Base-by-base conservation (phyloP, 2,113 vertebrate species). In the Emydocephalus ijimae region DNA sequence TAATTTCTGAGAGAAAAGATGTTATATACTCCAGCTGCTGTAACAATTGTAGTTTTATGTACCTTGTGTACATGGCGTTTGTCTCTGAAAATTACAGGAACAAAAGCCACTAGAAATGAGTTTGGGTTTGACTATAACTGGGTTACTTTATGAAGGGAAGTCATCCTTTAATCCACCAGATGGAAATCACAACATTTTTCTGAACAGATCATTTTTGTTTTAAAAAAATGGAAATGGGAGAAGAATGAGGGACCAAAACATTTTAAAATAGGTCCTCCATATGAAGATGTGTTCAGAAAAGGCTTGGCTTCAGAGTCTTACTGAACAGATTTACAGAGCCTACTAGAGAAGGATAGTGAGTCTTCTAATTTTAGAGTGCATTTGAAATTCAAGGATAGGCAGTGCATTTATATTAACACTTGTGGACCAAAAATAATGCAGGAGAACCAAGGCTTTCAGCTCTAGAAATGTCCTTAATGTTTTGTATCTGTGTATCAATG, bases 401-500 rank as follows among this genome's bases (percentile, higher is more conserved):
- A 96, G 96, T 91, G 94, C 86, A 90, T 50, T 59, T 91, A 88
- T 26, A 56, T 92, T 92, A 93, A 91, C 94, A 93, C 96, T 97
- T 94, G 95, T 87, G 92, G 89, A 43, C 4, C 29, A 90, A 85
- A 64, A 55, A 23, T 61, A 88, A 92, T 74, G 11, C 34, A 92
- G 1, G 14, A 56, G 45, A 18, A 15, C 26, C 34, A 20, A 89
- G 54, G 89, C 95, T 69, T 95, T 93, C 93, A 93, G 90, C 95
- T 26, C 85, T 90, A 92, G 89, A 96, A 92, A 95, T 95, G 45
- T 45, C 55, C 43, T 90, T 56, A 92, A 50, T 95, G 94, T 94
- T 95, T 96, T 97, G 94, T 87, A 92, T 64, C 93, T 93, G 91
- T 94, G 94, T 88, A 93, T 48, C 92, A 88, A 96, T 90, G 86